Evolutionary conservation across 2,888 invertebrate genomes (phyloP).

Genomic region (Vanessa cardui): DNA sequence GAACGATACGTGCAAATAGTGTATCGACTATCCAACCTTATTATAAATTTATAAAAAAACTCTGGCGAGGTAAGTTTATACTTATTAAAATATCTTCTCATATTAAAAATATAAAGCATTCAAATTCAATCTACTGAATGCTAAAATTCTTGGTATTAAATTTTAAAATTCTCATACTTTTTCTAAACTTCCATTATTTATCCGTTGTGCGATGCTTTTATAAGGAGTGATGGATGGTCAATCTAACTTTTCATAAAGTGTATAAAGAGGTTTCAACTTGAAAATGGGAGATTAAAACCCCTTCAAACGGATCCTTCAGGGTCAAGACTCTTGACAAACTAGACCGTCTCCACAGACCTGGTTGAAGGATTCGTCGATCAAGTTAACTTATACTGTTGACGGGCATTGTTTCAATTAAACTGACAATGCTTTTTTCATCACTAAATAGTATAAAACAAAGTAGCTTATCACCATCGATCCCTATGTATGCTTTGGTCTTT

Average conservation of each 20-base stretch:
- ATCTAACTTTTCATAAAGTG: constrained; percentile 23
- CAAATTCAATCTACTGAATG: too few relatives aligned
- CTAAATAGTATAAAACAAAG: too few relatives aligned
- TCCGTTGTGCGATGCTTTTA: constrained; percentile 20
- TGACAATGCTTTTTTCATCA: too few relatives aligned
- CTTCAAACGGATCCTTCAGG: constrained; percentile 16
- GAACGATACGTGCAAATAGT: too few relatives aligned
- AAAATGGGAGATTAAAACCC: constrained; percentile 19
- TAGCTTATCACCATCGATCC: too few relatives aligned
- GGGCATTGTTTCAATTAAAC: too few relatives aligned
- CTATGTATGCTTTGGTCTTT: too few relatives aligned
- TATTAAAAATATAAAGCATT: too few relatives aligned
- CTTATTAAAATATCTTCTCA: too few relatives aligned
- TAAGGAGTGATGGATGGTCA: constrained; percentile 20
- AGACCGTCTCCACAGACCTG: neutral
- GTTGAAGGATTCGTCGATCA: neutral
- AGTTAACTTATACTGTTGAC: neutral
- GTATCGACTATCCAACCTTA: too few relatives aligned
- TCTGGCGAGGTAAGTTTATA: too few relatives aligned
- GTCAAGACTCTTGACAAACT: constrained; percentile 4
- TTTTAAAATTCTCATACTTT: constrained; percentile 11
- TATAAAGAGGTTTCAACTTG: constrained; percentile 26
- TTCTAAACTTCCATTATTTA: constrained; percentile 21
- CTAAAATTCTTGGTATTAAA: neutral
- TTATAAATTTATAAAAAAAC: too few relatives aligned